A percentile compares a stretch with the other conserved stretches of the same genome.
Conservation (phyloP, 2,888 invertebrate genomes). For the Amblyjoppa proteus region DNA sequence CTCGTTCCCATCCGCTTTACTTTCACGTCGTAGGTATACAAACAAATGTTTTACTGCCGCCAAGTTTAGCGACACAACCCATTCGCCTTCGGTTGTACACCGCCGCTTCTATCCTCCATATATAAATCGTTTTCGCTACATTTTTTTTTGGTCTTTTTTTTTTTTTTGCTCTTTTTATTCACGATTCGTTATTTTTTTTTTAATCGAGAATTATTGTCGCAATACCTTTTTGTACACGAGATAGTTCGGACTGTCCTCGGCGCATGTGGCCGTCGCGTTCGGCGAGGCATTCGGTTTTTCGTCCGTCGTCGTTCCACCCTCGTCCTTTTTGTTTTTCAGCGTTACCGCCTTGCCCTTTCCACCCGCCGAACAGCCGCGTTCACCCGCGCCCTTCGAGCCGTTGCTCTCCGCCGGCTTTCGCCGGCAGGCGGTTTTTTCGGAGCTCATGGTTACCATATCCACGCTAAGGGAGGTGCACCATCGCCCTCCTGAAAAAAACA, state of each 20-base stretch:
- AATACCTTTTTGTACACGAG: slow-evolving; percentile 94
- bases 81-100: background rate
- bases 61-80: slow-evolving; percentile 48
- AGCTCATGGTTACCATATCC: slow-evolving; percentile 90
- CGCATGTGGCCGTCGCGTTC: slow-evolving; percentile 86
- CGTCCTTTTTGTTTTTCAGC: slow-evolving; percentile 64
- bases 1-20: slow-evolving; percentile 25
- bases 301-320: slow-evolving; percentile 60
- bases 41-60: slow-evolving; percentile 47
- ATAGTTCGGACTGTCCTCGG: slow-evolving; percentile 95
- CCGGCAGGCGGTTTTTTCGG: slow-evolving; percentile 88
- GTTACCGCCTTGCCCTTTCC: slow-evolving; percentile 68
- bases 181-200: slow-evolving; percentile 10
- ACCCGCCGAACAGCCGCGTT: slow-evolving; percentile 71
- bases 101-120: background rate
- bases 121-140: slow-evolving; percentile 4
- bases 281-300: slow-evolving; percentile 62
- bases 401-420: slow-evolving; percentile 86
- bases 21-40: slow-evolving; percentile 31
- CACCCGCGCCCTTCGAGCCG: slow-evolving; percentile 79
- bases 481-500: slow-evolving; percentile 84
- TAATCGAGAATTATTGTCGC: slow-evolving; percentile 10
- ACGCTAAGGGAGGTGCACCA: slow-evolving; percentile 87
- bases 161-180: background rate
- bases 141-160: slow-evolving; percentile 13